These are phyloP conservation scores for Drosophila peninsularis DNA, from an alignment of 2,888 invertebrate genomes.

Conservation along the genomic window DNA sequence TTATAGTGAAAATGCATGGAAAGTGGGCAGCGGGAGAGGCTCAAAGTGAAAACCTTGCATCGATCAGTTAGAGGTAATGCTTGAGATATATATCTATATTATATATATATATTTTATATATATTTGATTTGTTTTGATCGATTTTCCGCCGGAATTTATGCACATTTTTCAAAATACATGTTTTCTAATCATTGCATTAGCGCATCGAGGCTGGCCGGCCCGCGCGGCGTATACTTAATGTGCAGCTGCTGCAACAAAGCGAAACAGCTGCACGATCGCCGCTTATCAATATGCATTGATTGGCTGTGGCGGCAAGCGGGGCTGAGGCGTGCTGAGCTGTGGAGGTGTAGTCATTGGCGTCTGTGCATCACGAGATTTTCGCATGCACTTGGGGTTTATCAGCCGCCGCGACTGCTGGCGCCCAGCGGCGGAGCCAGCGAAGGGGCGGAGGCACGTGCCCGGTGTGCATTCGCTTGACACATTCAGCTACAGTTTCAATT, in stretches of 20 bases:
- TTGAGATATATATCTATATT: too few species aligned
- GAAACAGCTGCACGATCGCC: slow-evolving; percentile 15
- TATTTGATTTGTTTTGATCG: too few species aligned
- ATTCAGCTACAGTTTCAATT: slow-evolving; percentile 18
- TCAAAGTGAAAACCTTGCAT: background rate
- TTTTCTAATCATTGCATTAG: background rate
- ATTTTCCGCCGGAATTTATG: background rate
- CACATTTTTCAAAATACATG: background rate
- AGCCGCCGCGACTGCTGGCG: slow-evolving; percentile 13
- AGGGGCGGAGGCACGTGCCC: slow-evolving; percentile 8
- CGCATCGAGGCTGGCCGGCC: slow-evolving; percentile 1
- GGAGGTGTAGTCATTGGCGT: slow-evolving; percentile 3
- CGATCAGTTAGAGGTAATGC: background rate
- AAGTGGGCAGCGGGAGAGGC: background rate
- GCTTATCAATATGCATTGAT: slow-evolving; percentile 32
- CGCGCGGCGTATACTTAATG: slow-evolving; percentile 37
- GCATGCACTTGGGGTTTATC: slow-evolving; percentile 37
- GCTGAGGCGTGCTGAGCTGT: background rate
- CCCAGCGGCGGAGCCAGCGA: background rate
- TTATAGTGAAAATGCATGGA: slow-evolving; percentile 22
- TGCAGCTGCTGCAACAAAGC: slow-evolving; percentile 9
- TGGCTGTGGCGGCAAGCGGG: too few species aligned
- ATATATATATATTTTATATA: too few species aligned
- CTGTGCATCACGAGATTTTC: slow-evolving; percentile 44
- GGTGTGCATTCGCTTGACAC: background rate